Conservation (phyloP, 2,113 vertebrate species). For the Dolichotis patagonum region DNA sequence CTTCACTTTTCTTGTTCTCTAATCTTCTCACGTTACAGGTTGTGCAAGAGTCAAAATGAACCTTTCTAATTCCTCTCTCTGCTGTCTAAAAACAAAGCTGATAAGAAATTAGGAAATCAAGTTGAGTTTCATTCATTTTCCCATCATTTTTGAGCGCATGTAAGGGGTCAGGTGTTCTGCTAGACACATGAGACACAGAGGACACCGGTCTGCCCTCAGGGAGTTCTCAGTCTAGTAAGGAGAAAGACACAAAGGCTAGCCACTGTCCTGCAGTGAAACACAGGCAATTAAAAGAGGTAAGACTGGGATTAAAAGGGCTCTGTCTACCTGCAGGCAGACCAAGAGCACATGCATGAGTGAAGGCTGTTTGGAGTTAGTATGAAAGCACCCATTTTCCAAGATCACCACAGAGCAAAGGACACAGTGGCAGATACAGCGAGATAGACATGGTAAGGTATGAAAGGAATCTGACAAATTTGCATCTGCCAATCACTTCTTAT, state of each 20-base stretch:
- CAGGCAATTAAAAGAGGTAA: neutral
- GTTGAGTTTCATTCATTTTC: neutral
- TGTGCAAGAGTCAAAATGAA: neutral
- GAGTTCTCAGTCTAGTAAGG: neutral
- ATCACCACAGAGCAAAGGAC: neutral
- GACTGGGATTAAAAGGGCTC: neutral
- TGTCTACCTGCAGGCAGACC: neutral
- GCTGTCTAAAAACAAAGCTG: conserved; percentile 16
- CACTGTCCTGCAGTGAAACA: neutral
- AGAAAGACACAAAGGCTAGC: neutral
- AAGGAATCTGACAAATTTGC: neutral
- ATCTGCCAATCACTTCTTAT: neutral
- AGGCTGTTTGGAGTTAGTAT: neutral
- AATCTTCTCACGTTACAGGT: neutral
- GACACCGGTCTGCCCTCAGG: neutral
- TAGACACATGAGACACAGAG: neutral
- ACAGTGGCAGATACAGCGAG: neutral
- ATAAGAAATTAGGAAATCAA: conserved; percentile 2
- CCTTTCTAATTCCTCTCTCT: neutral
- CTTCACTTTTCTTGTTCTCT: neutral
- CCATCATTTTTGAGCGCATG: neutral
- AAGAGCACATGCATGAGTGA: neutral
- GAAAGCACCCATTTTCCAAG: neutral
- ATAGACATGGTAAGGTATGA: neutral
- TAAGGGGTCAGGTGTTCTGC: neutral